Evolutionary conservation across 2,888 invertebrate genomes (phyloP).

Genomic region (Xestia ashworthii): DNA sequence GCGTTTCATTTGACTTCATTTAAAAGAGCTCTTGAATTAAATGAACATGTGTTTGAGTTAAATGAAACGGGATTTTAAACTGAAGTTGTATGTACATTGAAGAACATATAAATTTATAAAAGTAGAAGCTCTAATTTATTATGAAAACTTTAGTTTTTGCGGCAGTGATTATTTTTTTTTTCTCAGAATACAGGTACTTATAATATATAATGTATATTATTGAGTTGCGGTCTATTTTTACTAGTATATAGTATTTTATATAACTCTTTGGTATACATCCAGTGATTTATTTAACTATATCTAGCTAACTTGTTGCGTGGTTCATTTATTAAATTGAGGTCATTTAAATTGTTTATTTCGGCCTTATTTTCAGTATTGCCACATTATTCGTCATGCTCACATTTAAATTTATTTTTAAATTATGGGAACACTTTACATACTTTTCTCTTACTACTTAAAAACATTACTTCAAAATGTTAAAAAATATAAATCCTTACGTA

Average conservation of each 20-base stretch:
- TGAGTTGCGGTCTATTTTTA: conserved; percentile 54
- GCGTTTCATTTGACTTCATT: conserved; percentile 54
- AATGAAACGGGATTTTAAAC: conserved; percentile 47
- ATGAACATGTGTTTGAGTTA: conserved; percentile 40
- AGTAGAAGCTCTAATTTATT: conserved; percentile 66
- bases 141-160: conserved; percentile 71
- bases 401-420: not conserved
- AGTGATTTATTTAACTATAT: conserved; percentile 62
- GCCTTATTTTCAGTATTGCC: conserved; percentile 4
- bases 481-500: conserved; percentile 21
- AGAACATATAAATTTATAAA: conserved; percentile 66
- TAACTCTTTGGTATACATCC: conserved; percentile 85
- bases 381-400: conserved; percentile 31
- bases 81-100: conserved; percentile 50
- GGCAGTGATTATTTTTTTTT: conserved; percentile 73
- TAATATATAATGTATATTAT: conserved; percentile 55
- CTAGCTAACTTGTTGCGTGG: conserved; percentile 42
- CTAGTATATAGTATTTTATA: conserved; percentile 57
- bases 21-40: conserved; percentile 51
- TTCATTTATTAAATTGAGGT: conserved; percentile 39
- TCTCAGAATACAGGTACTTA: conserved; percentile 59
- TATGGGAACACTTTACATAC: not conserved
- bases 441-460: not conserved
- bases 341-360: conserved; percentile 15
- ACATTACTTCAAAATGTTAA: conserved; percentile 13